These are phyloP conservation scores for Lonchura striata DNA, from an alignment of 2,113 vertebrate genomes.

Conservation along the genomic window DNA sequence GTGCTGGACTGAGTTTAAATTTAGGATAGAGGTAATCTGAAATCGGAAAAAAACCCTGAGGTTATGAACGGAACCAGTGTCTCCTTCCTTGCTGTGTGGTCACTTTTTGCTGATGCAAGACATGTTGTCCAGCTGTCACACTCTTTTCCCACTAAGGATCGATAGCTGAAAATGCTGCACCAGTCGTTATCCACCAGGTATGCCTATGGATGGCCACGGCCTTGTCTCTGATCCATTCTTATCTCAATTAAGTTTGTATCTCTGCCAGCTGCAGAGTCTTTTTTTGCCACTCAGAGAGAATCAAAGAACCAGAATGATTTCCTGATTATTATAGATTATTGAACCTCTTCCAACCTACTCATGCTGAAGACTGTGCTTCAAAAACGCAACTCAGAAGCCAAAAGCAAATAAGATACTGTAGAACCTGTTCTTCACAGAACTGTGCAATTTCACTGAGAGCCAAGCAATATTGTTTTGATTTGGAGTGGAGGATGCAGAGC, in stretches of 20 bases:
- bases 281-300: conserved; percentile 48
- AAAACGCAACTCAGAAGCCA: neutral
- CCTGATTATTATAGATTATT: conserved; percentile 56
- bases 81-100: conserved; percentile 21
- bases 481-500: neutral
- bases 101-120: conserved; percentile 64
- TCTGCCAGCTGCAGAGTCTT: conserved; percentile 43
- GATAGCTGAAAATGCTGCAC: conserved; percentile 39
- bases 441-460: conserved; percentile 3
- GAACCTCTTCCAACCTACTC: neutral
- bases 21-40: neutral
- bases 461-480: neutral
- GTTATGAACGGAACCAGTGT: conserved; percentile 13
- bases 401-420: neutral
- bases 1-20: neutral
- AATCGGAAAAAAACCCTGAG: neutral
- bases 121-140: conserved; percentile 27
- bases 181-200: conserved; percentile 65
- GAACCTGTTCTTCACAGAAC: neutral
- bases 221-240: conserved; percentile 48
- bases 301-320: conserved; percentile 60
- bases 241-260: conserved; percentile 55
- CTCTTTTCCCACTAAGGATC: conserved; percentile 60
- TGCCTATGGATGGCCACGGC: conserved; percentile 45
- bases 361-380: neutral